Evolutionary conservation across 1,140 invertebrate genomes (phyloP), one percentile per base, ranked within the genome.

Genomic region (Euura lappo): DNA sequence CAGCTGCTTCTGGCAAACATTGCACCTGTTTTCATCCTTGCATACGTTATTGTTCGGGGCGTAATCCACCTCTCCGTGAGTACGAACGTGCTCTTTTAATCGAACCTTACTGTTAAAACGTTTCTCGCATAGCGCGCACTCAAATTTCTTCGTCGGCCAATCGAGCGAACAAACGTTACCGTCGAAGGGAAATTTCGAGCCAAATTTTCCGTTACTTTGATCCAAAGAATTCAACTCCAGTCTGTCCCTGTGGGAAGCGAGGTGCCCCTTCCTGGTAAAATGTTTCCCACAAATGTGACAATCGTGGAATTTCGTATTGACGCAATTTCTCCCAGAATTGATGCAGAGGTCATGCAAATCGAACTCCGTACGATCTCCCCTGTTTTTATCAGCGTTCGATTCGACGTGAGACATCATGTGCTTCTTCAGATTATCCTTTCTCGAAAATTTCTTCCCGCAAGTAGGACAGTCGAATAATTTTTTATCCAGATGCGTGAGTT

Each of bases 401-500:
- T 92, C 92, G 0, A 91, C 91, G 80, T 94, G 93, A n/a, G 90
- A 90, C 2, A 90, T 87, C 84, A 91, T 86, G 80, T 93, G 93
- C 74, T 93, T 92, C 65, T 91, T 88, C 2, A 93, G 81, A 75
- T 92, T 93, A 76, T 92, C 91, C 76, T 92, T 92, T 6, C 92
- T 87, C 0, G 90, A 90, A 75, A 93, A 94, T 44, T 88, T 87
- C 76, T 93, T 93, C 2, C 89, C 88, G 83, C 93, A 94, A 2
- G 92, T 84, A 47, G 92, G 90, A 78, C 93, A 94, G 45, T 87
- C 86, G 78, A 90, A 92, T 75, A 91, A 88, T 75, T 92, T 92
- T 71, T 91, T 84, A 0, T 92, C 92, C 0, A 91, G 91, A 80
- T 94, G 93, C n/a, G 90, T 90, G 2, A 90, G 87, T 84, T 90